Evolutionary conservation across 2,113 vertebrate genomes (phyloP), one percentile per base, ranked within the genome.

Genomic region (Aptenodytes patagonicus): DNA sequence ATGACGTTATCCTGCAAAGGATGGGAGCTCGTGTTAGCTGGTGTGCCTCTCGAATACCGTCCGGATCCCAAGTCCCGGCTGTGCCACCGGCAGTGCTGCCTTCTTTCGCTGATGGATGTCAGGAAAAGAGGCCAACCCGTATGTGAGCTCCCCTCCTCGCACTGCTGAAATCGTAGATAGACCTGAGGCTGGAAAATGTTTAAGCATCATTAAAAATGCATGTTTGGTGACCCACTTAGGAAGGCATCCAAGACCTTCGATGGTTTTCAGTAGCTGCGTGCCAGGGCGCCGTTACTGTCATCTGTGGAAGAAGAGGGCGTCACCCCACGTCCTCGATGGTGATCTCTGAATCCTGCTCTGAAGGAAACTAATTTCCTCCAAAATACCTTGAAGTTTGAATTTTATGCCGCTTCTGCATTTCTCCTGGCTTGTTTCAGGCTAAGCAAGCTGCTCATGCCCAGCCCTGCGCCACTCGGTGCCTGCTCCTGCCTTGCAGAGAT

Each of bases 61-160:
- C 18, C 0, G 0, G 17, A 12, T 32, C 34, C 62, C 0, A 0
- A 10, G 21, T 28, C n/a, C 55, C 1, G 0, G 26, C 21, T 18
- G n/a, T 14, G 32, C 49, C 22, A 1, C 44, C 1, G 2, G 19
- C 16, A 22, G 13, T 1, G 11, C 29, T 17, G 34, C 62, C 9
- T 12, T 7, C n/a, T 6, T 29, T n/a, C 2, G 1, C 71, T 28
- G 25, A 0, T n/a, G 81, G 81, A 6, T 25, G 22, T 24, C 6
- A 14, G 77, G 51, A 18, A 13, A 20, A 36, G 65, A 76, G 36
- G 20, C 42, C 24, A 34, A 7, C 31, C n/a, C 68, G 1, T 15
- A 7, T 10, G n/a, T 18, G 75, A 76, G 51, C 57, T 71, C 24
- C 34, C n/a, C 28, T n/a, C 17, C 51, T 36, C 0, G 0, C 2